Evolutionary conservation across 1,140 invertebrate species (phyloP).

Genomic region (Neoseiulus cucumeris): DNA sequence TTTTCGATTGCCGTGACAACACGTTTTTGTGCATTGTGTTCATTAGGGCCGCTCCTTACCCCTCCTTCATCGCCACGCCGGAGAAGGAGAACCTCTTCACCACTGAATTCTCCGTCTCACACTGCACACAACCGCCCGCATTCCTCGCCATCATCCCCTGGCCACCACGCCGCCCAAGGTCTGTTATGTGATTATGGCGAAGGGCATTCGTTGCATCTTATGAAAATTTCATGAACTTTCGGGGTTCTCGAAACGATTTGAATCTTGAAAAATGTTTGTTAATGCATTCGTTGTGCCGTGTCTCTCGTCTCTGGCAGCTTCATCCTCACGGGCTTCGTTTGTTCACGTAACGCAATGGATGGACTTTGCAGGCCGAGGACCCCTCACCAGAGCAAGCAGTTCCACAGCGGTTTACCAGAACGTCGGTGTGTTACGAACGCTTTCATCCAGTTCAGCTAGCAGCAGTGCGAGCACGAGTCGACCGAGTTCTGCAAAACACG

Average conservation of each 20-base stretch:
- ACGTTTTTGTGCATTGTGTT: not conserved
- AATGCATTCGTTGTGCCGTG: not conserved
- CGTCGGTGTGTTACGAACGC: not conserved
- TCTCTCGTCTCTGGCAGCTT: not conserved
- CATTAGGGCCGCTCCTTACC: conserved; percentile 2
- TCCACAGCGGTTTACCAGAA: not conserved
- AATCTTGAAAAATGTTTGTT: not conserved
- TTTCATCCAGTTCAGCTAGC: not conserved
- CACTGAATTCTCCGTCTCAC: not conserved
- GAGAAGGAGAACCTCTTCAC: conserved; percentile 7
- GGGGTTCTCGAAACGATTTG: no score
- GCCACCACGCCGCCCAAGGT: not conserved
- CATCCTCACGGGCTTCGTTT: not conserved
- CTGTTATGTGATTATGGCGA: not conserved
- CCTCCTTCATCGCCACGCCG: conserved; percentile 10
- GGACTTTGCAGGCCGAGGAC: not conserved
- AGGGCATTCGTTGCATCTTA: not conserved
- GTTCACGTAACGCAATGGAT: not conserved
- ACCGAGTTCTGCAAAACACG: not conserved
- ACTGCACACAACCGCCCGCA: not conserved
- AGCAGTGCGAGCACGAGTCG: not conserved
- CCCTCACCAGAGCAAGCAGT: not conserved
- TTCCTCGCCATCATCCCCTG: not conserved
- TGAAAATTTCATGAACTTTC: no score
- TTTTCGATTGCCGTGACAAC: not conserved